Percentiles rank a stretch among this genome's conserved stretches.
Conservation (phyloP, 2,113 vertebrate species). For the Gnathonemus echidnorhynchus region DNA sequence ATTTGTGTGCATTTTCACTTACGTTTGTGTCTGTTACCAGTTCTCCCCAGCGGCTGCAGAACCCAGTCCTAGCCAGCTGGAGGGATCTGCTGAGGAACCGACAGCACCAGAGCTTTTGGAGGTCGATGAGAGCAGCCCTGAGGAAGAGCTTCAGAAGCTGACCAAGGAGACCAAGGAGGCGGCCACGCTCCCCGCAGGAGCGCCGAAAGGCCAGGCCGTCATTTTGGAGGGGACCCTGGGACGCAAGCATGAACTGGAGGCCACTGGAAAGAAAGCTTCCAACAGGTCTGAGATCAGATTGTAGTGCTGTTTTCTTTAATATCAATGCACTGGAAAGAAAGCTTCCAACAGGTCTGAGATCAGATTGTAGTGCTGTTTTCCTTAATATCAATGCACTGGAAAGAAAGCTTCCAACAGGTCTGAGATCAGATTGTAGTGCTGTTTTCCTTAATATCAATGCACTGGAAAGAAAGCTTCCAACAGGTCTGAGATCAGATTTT, state of each 20-base stretch:
- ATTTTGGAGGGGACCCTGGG: slow-evolving; percentile 78
- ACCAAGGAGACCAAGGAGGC: slow-evolving; percentile 45
- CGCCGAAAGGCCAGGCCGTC: slow-evolving; percentile 42
- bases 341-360: too few species aligned
- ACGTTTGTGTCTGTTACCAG: slow-evolving; percentile 25
- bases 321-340: not conserved
- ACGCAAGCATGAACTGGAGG: slow-evolving; percentile 86
- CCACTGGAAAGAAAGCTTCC: slow-evolving; percentile 78
- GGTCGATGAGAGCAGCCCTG: slow-evolving; percentile 51
- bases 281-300: slow-evolving; percentile 66
- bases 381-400: too few species aligned
- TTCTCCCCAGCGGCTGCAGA: slow-evolving; percentile 42
- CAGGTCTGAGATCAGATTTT: slow-evolving; percentile 58
- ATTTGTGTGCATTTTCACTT: not conserved
- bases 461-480: slow-evolving; percentile 82
- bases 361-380: too few species aligned
- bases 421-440: not conserved
- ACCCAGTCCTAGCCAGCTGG: slow-evolving; percentile 39
- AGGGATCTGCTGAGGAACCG: slow-evolving; percentile 44
- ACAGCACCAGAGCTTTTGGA: slow-evolving; percentile 39
- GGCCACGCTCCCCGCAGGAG: slow-evolving; percentile 56
- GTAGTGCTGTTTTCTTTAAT: not conserved
- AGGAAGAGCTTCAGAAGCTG: slow-evolving; percentile 14
- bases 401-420: too few species aligned
- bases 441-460: not conserved